Base-by-base conservation (phyloP, 2,888 invertebrate species). In the Bruchidius siliquastri region DNA sequence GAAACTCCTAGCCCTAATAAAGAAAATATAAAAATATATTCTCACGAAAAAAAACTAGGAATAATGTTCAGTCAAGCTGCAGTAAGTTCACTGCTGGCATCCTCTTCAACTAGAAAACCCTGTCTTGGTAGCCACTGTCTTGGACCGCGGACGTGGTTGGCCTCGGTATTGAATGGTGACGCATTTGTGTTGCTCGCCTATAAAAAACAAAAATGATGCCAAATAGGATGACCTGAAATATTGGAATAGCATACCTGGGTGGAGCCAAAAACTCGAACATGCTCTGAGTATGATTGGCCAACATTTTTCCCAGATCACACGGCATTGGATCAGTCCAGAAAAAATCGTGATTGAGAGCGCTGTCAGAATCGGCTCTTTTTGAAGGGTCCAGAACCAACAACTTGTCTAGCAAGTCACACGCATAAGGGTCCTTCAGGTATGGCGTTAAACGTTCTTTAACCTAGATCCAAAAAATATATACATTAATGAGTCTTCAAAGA, bases 271-370 rank as follows among this genome's bases (percentile, higher is more conserved):
- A 98, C 85, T 98, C 98, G 85, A 98, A 98, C 97, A 98, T 98
- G 86, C 96, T 96, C 77, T 90, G 95, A 77, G 92, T 93, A 88
- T 95, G 94, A 82, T 96, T 95, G 0, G 95, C 96, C 77, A 98
- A 87, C 97, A 97, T 97, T 88, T 94, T 94, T 72, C 92, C 94
- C 66, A 96, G 88, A 84, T 96, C 96, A 83, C 94, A 93, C 0
- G 98, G 98, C 94, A 97, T 94, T 0, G 99, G 99, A 85, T 98
- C 97, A 4, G 94, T 95, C 97, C 97, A 99, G 88, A 99, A 99
- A 88, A 99, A 99, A 85, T 98, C 97, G 84, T 99, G 98, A 87
- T 98, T 97, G 0, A 99, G 86, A 0, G 98, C 97, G 0, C 94
- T 93, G 84, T 99, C 98, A 0, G 97, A 93, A 84, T 98, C 96